Evolutionary conservation across 2,797 vertebrate genomes (phyloP).

Genomic region (Calcarius lapponicus): DNA sequence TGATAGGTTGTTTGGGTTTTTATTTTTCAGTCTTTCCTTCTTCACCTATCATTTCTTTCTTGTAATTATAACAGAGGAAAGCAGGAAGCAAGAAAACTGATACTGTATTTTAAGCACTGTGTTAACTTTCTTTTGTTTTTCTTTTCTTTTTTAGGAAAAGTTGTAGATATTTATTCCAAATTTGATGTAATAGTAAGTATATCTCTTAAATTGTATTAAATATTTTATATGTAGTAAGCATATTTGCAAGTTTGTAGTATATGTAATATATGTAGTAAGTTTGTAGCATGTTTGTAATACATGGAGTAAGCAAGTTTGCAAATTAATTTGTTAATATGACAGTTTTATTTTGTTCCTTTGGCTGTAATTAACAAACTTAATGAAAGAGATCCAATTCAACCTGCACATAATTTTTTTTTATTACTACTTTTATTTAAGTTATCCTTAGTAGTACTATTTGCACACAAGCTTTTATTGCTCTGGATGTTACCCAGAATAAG

Average conservation of each 20-base stretch:
- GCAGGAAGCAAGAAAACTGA: not conserved
- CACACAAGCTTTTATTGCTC: not conserved
- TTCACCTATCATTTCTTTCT: not conserved
- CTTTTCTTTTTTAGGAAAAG: slow-evolving; percentile 84
- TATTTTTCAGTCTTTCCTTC: not conserved
- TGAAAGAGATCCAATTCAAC: not conserved
- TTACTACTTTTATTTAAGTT: not conserved
- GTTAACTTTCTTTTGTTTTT: not conserved
- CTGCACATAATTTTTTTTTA: not conserved
- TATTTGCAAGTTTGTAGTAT: no score
- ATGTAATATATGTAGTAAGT: no score
- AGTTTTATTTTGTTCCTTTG: no score
- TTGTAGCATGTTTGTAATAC: no score
- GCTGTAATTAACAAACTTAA: not conserved
- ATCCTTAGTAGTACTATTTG: not conserved
- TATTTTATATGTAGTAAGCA: not conserved
- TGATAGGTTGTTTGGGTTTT: not conserved
- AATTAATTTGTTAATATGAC: not conserved
- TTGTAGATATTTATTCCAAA: slow-evolving; percentile 99
- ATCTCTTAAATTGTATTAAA: not conserved
- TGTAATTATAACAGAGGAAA: not conserved
- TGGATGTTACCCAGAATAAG: not conserved
- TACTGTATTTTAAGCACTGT: not conserved
- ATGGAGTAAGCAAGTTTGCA: not conserved
- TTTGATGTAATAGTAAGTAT: slow-evolving; percentile 99